A percentile compares a stretch with the other conserved stretches of the same genome.
Evolutionary conservation across 2,888 invertebrate species (phyloP).

Genomic region (Hecatera dysodea): DNA sequence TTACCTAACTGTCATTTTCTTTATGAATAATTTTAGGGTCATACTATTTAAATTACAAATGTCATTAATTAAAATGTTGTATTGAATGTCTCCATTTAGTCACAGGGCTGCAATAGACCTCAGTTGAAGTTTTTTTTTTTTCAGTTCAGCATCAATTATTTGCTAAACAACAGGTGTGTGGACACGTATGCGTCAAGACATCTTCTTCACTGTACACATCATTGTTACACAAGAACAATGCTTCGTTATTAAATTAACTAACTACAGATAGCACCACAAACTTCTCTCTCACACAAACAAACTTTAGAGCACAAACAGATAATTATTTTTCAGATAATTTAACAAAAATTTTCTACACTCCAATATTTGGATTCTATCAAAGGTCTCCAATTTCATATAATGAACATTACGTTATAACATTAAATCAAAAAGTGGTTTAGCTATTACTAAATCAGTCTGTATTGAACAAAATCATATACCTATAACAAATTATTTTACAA

Average conservation of each 20-base stretch:
- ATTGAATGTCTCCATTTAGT: background rate
- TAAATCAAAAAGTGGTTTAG: constrained; percentile 43
- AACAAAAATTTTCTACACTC: constrained; percentile 65
- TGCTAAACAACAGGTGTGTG: constrained; percentile 69
- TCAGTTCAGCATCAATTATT: constrained; percentile 16
- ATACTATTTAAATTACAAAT: background rate
- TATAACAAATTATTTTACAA: constrained; percentile 54
- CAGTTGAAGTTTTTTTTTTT: constrained; percentile 1
- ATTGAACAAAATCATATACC: constrained; percentile 32
- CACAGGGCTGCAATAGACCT: background rate
- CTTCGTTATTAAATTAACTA: constrained; percentile 78
- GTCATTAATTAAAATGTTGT: background rate
- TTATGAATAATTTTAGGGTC: too few species aligned
- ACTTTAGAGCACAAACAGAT: constrained; percentile 56
- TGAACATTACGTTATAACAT: constrained; percentile 39
- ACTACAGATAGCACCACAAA: constrained; percentile 64
- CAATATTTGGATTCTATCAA: constrained; percentile 33
- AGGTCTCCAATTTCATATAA: constrained; percentile 57
- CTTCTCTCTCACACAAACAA: constrained; percentile 69
- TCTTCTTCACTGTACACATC: constrained; percentile 68
- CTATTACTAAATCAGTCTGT: constrained; percentile 43
- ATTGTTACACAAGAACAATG: constrained; percentile 79
- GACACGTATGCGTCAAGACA: constrained; percentile 58
- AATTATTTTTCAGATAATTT: constrained; percentile 69
- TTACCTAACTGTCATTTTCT: too few species aligned